Base-by-base conservation (phyloP, 35 echinoderm and acorn worm species). In the Ophiothrix spiculata region DNA sequence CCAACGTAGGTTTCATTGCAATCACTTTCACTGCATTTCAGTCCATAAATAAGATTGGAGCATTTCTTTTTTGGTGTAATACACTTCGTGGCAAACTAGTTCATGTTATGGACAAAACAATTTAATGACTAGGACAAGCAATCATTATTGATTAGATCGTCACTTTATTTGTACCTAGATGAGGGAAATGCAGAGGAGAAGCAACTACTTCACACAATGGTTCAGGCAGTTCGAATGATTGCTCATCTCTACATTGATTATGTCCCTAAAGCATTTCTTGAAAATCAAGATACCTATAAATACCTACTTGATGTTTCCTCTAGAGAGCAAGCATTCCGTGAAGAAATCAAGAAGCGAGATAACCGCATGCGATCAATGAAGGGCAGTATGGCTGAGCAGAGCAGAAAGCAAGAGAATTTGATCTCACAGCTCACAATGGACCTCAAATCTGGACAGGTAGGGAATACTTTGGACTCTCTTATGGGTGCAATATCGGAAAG, bases 261-360 rank as follows among this genome's bases (percentile, higher is more conserved):
- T n/a, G n/a, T n/a, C 10, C 11, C n/a, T 14, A 4, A 14, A 6
- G 10, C 32, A 80, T 80, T 14, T 31, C 3, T 11, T 80, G 13
- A 80, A 6, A 80, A 14, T 45, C 29, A n/a, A n/a, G n/a, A n/a
- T n/a, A n/a, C n/a, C n/a, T n/a, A 38, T 37, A 0, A 64, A 1
- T 84, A 64, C 40, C 40, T 10, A 36, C 42, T 36, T 1, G n/a
- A 36, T n/a, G n/a, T n/a, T n/a, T n/a, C n/a, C 25, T 64, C 36
- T 46, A 97, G 94, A 49, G 90, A 97, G 81, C 78, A 81, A 36
- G 91, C 90, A 23, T 97, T 97, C 88, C 90, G 88, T 0, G 86
- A 93, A 56, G 94, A 97, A 75, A 76, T 90, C 36, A 97, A 97
- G 87, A 90, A 93, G 64, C 86, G 91, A 39, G 91, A 97, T 81